phyloP scores from a whole-genome alignment of 1,140 invertebrate species.

The Piezodorus guildinii region DNA sequence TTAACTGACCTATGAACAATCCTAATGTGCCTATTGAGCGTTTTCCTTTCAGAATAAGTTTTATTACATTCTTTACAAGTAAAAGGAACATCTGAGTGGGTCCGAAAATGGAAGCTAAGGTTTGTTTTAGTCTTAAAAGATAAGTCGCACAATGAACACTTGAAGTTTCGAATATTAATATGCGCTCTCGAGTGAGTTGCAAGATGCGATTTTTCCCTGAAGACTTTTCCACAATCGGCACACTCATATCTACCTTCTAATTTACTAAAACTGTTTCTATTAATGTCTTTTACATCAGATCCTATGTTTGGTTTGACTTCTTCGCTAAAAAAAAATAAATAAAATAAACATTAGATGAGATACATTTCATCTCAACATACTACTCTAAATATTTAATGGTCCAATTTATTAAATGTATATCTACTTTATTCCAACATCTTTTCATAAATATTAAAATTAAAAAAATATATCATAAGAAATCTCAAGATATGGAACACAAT shows the following conservation, averaged over 20 bases:
- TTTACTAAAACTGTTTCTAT: not conserved
- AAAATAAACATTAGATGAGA: too few relatives aligned
- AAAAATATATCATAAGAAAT: too few relatives aligned
- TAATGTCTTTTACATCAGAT: not conserved
- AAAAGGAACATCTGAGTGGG: conserved; percentile 19
- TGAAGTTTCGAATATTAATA: conserved; percentile 26
- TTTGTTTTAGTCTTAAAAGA: conserved; percentile 22
- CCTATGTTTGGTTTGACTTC: not conserved
- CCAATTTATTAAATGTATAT: too few relatives aligned
- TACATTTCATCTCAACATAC: too few relatives aligned
- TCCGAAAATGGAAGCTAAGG: conserved; percentile 19
- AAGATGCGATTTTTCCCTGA: conserved; percentile 32
- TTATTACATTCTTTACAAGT: conserved; percentile 21
- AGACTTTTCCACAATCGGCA: conserved; percentile 32
- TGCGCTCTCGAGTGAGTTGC: conserved; percentile 32
- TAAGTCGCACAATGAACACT: conserved; percentile 18
- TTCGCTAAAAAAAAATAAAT: not conserved
- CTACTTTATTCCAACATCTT: too few relatives aligned
- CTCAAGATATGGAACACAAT: too few relatives aligned
- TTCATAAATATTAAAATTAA: too few relatives aligned
- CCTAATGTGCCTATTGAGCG: conserved; percentile 19
- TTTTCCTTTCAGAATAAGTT: conserved; percentile 18
- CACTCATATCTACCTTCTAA: conserved; percentile 28
- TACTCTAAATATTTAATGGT: too few relatives aligned
- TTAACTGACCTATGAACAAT: conserved; percentile 19